Conservation (phyloP, 2,113 vertebrate species). For the Anser cygnoides region DNA sequence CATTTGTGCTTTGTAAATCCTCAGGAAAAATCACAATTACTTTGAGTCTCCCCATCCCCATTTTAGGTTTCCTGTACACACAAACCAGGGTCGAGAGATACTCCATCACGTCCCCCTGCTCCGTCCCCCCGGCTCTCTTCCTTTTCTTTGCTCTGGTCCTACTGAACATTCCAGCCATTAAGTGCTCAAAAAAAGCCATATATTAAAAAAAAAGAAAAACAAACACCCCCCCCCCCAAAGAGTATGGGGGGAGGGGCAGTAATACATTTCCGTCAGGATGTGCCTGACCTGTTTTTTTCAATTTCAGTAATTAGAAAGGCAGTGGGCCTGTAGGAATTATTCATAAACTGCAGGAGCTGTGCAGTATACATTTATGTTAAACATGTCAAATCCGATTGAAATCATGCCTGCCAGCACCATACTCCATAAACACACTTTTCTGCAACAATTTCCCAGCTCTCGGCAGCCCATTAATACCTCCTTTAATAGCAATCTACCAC, state of each 20-base stretch:
- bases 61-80: fast-evolving
- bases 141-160: neutral
- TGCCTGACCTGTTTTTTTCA: constrained; percentile 80
- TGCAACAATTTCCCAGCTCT: constrained; percentile 72
- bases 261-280: constrained; percentile 77
- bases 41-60: neutral
- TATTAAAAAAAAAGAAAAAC: constrained; percentile 1
- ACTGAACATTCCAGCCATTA: neutral
- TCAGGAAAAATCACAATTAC: neutral
- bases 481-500: constrained; percentile 79
- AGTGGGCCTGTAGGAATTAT: constrained; percentile 80
- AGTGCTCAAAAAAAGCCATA: neutral
- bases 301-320: constrained; percentile 82
- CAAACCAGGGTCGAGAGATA: neutral
- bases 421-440: constrained; percentile 74
- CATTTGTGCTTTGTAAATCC: neutral
- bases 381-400: constrained; percentile 85
- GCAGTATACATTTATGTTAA: constrained; percentile 87
- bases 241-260: constrained; percentile 32
- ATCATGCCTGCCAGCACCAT: constrained; percentile 78
- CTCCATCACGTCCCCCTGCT: fast-evolving
- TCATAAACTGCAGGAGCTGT: constrained; percentile 78
- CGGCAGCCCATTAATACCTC: constrained; percentile 80
- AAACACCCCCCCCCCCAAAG: neutral
- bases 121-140: fast-evolving